Conservation (phyloP, 2,888 invertebrate genomes). For the Argyresthia goedartella region DNA sequence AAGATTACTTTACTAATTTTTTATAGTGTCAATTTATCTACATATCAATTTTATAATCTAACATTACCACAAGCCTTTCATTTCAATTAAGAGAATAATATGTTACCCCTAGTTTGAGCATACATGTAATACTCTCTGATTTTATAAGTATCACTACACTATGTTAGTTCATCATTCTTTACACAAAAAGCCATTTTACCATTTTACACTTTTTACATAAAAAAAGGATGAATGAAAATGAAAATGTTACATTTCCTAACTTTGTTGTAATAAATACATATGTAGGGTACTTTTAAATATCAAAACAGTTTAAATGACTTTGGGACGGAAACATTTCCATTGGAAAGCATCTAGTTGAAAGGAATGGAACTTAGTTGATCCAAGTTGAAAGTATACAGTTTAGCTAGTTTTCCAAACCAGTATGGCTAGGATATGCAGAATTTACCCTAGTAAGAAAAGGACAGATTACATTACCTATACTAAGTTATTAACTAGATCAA, state of each 20-base stretch:
- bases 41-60: slow-evolving; percentile 26
- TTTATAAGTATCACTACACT: neutral
- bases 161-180: too few relatives aligned
- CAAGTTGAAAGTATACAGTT: neutral
- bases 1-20: slow-evolving; percentile 33
- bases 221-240: slow-evolving; percentile 22
- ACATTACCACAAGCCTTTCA: slow-evolving; percentile 50
- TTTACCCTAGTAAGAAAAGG: too few relatives aligned
- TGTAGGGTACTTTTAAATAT: slow-evolving; percentile 27
- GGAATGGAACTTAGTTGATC: neutral
- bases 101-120: slow-evolving; percentile 37
- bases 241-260: slow-evolving; percentile 22
- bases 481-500: too few relatives aligned
- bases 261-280: slow-evolving; percentile 3
- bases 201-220: slow-evolving; percentile 15
- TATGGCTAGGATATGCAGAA: neutral
- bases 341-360: slow-evolving; percentile 18
- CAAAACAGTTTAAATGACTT: slow-evolving; percentile 56
- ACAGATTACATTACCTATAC: too few relatives aligned
- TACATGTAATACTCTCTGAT: slow-evolving; percentile 10
- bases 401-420: neutral
- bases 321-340: slow-evolving; percentile 65
- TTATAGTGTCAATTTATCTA: slow-evolving; percentile 20
- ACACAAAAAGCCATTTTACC: too few relatives aligned
- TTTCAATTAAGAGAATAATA: slow-evolving; percentile 37